These are phyloP conservation scores for Azorinus chamasolen DNA, from an alignment of 2,888 invertebrate species.

Conservation along the genomic window DNA sequence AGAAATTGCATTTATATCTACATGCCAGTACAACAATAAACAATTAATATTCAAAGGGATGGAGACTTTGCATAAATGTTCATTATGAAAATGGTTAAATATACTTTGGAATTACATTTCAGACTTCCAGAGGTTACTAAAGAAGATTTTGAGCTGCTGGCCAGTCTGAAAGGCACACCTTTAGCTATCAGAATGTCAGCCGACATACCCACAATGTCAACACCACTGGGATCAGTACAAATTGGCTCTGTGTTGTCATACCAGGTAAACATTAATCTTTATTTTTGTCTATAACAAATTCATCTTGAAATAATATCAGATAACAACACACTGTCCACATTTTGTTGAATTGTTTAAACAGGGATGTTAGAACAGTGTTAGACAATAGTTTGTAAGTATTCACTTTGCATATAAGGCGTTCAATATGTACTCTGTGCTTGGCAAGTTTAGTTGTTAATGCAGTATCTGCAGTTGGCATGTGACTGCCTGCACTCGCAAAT, in stretches of 20 bases:
- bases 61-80: too few species aligned
- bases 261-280: neutral
- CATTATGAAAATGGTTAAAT: too few species aligned
- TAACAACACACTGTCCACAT: slow-evolving; percentile 21
- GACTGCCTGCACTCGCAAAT: neutral
- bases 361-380: slow-evolving; percentile 4
- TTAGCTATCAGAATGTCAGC: neutral
- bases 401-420: slow-evolving; percentile 17
- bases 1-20: too few species aligned
- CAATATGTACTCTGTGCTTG: slow-evolving; percentile 21
- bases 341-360: slow-evolving; percentile 12
- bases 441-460: slow-evolving; percentile 18
- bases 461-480: slow-evolving; percentile 1
- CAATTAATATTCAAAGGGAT: too few species aligned
- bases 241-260: too few species aligned
- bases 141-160: neutral
- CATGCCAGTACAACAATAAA: too few species aligned
- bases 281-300: slow-evolving; percentile 25
- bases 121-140: too few species aligned
- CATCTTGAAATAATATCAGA: slow-evolving; percentile 14
- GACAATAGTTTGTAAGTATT: slow-evolving; percentile 12
- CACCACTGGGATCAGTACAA: too few species aligned
- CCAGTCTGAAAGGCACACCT: neutral
- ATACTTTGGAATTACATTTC: too few species aligned
- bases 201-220: too few species aligned